These are phyloP conservation scores for Heteronetta atricapilla DNA, from an alignment of 2,113 vertebrate species.

Conservation along the genomic window DNA sequence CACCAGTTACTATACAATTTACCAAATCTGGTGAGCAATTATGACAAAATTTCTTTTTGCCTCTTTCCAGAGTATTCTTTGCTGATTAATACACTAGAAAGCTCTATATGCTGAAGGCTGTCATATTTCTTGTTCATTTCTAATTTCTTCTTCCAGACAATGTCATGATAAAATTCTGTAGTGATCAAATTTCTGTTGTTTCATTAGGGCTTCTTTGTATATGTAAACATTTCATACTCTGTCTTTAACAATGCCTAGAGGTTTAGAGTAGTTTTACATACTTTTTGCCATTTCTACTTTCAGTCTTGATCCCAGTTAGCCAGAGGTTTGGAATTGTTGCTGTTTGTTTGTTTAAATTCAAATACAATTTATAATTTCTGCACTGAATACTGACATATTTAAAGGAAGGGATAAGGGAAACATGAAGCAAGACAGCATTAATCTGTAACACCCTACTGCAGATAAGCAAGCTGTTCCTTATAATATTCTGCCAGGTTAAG, in stretches of 20 bases:
- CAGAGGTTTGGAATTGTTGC: neutral
- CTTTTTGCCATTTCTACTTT: conserved; percentile 21
- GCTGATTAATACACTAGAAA: neutral
- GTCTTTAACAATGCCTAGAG: neutral
- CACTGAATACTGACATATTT: neutral
- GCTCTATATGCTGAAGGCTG: neutral
- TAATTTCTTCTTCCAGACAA: neutral
- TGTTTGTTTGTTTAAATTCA: conserved; percentile 7
- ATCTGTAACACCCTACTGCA: neutral
- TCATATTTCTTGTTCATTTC: neutral
- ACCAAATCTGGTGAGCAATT: neutral
- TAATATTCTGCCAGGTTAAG: neutral
- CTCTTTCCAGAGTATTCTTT: neutral
- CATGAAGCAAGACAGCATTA: neutral
- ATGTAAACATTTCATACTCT: conserved; percentile 51
- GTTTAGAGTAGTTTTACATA: conserved; percentile 27
- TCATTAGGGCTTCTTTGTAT: conserved; percentile 46
- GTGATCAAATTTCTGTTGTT: conserved; percentile 35
- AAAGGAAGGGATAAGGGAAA: neutral
- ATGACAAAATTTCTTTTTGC: neutral
- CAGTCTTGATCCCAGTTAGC: conserved; percentile 48
- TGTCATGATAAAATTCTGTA: neutral
- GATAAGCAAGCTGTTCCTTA: neutral
- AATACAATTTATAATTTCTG: conserved; percentile 13
- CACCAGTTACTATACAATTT: neutral